Base-by-base conservation (phyloP, 2,113 vertebrate species). In the Entomyzon cyanotis region DNA sequence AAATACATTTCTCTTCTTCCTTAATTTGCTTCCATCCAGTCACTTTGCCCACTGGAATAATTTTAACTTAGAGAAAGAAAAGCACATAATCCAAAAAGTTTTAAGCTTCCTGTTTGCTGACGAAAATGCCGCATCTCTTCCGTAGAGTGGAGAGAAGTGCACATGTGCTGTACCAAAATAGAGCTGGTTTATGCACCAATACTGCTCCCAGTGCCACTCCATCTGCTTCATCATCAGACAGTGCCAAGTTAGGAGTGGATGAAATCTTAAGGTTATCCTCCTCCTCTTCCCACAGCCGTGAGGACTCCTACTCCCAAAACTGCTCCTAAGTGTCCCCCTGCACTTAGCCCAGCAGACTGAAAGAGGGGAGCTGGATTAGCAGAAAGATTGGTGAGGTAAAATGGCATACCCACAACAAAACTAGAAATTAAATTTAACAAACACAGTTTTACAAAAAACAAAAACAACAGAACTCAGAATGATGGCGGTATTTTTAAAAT, bases 261-360 rank as follows among this genome's bases (percentile, higher is more conserved):
- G 30, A 42, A 69, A 35, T 30, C 33, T 87, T 63, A 74, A n/a
- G 7, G 35, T 56, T 56, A 4, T 90, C 68, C 85, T 94, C 67
- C 81, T 86, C 76, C 88, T 83, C 82, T 49, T 73, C 47, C 67
- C 63, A 21, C 35, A 52, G 10, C 27, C 2, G 3, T 85, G 86
- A 83, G 46, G 59, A 60, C 4, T 69, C 59, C 84, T 56, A 65
- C 65, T 93, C 76, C 53, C 52, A 90, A 62, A 4, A 49, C 47
- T 41, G 37, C 44, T 75, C 70, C 9, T 9, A 16, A 90, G 76
- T 88, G 92, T 52, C 50, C 86, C 77, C 86, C 89, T 93, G 79
- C 81, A 97, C 89, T 95, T 94, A 89, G 87, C 75, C 87, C 95
- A 98, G 98, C 98, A 98, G 98, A 98, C 97, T 98, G 98, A 98